phyloP scores from a whole-genome alignment of 2,113 vertebrate genomes.

The Eubucco bourcierii region DNA sequence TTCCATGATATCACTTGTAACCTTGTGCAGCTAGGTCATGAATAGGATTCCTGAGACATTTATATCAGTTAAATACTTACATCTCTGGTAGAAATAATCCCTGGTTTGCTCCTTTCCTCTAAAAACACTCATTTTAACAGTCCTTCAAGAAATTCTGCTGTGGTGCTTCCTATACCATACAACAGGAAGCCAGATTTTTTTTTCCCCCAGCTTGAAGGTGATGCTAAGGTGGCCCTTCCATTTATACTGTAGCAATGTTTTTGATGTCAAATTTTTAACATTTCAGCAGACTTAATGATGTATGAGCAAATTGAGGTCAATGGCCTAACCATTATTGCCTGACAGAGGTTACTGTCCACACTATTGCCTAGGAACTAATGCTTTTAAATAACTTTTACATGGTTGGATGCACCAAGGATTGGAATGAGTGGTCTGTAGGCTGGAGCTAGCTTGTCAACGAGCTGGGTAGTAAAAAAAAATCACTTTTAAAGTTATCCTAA shows the following conservation, averaged over 20 bases:
- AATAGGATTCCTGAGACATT: neutral
- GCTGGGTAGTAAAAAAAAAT: neutral
- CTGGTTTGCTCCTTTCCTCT: neutral
- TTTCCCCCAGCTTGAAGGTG: neutral
- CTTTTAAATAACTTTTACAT: neutral
- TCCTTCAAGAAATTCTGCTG: neutral
- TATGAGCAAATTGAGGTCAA: neutral
- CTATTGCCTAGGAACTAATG: neutral
- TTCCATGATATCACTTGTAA: neutral
- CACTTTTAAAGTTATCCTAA: neutral
- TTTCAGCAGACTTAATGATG: neutral
- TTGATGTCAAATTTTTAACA: neutral
- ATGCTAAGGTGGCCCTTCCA: neutral
- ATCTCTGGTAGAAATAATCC: neutral
- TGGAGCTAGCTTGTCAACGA: neutral
- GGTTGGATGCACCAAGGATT: neutral
- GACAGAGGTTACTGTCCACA: neutral
- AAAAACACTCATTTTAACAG: neutral
- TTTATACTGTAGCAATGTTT: neutral
- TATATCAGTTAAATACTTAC: neutral
- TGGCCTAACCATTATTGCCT: neutral
- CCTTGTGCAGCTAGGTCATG: neutral
- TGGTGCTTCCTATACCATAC: neutral
- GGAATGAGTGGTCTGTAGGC: neutral
- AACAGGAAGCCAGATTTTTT: neutral